Evolutionary conservation across 2,797 vertebrate species (phyloP).

Genomic region (Gobionotothen gibberifrons): DNA sequence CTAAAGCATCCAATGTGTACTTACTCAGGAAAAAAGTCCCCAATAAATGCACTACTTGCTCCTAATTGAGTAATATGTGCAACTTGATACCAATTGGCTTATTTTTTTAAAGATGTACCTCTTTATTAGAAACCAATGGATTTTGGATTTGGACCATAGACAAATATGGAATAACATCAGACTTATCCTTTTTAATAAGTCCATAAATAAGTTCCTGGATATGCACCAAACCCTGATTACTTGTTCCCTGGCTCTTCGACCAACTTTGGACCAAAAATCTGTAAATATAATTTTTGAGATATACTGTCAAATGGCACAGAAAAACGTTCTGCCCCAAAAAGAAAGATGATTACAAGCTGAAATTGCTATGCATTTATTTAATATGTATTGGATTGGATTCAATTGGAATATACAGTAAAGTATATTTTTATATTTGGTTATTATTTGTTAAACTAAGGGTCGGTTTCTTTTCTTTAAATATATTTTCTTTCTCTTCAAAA

Average conservation of each 20-base stretch:
- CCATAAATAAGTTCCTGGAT: slow-evolving; percentile 27
- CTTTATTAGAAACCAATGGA: background rate
- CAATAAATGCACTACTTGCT: slow-evolving; percentile 15
- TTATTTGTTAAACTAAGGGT: background rate
- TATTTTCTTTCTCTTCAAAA: slow-evolving; percentile 9
- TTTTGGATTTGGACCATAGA: background rate
- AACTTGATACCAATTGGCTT: too few species aligned
- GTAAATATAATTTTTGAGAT: slow-evolving; percentile 21
- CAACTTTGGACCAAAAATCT: slow-evolving; percentile 25
- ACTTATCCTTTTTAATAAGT: slow-evolving; percentile 13
- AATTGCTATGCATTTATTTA: slow-evolving; percentile 2
- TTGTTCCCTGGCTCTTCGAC: slow-evolving; percentile 25
- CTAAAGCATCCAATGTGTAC: slow-evolving; percentile 6
- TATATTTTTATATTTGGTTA: background rate
- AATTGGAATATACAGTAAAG: background rate
- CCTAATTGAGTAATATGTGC: slow-evolving; percentile 17
- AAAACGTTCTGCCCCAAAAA: background rate
- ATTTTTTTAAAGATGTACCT: background rate
- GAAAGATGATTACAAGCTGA: background rate
- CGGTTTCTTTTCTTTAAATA: slow-evolving; percentile 4
- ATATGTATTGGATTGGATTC: background rate
- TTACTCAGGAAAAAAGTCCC: slow-evolving; percentile 1
- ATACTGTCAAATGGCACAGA: background rate
- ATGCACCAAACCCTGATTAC: slow-evolving; percentile 23
- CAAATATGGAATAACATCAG: background rate